Evolutionary conservation across 2,797 vertebrate genomes (phyloP).

Genomic region (Aphelocoma californica): DNA sequence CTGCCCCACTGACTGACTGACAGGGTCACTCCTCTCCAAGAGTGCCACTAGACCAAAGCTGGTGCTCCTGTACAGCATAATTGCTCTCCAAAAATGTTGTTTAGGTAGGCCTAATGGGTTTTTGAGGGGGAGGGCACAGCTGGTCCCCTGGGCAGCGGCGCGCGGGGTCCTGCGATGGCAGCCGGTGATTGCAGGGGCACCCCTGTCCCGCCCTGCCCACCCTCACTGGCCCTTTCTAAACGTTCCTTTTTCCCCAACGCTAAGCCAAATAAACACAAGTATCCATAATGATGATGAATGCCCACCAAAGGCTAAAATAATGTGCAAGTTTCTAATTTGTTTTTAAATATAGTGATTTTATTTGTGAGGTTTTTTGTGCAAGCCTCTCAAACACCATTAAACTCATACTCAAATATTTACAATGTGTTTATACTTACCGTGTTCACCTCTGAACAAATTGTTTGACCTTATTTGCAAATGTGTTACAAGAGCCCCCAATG

Average conservation of each 20-base stretch:
- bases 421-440: conserved; percentile 66
- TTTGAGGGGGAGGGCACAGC: neutral
- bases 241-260: neutral
- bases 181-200: neutral
- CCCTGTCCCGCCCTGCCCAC: fast-evolving
- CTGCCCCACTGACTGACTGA: fast-evolving
- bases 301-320: conserved; percentile 66
- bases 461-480: conserved; percentile 75
- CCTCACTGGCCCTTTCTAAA: neutral
- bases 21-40: neutral
- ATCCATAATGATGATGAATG: conserved; percentile 68
- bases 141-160: fast-evolving
- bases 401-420: conserved; percentile 75
- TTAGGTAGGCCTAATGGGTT: neutral
- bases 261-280: conserved; percentile 68
- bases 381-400: conserved; percentile 71
- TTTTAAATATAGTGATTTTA: conserved; percentile 61
- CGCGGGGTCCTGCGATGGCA: fast-evolving
- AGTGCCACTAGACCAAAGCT: neutral
- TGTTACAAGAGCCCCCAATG: conserved; percentile 54
- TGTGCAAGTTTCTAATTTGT: conserved; percentile 64
- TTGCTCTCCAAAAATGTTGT: neutral
- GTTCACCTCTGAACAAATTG: conserved; percentile 70
- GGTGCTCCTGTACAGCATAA: neutral
- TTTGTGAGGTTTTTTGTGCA: conserved; percentile 35